Percentiles rank a stretch among this genome's conserved stretches.
phyloP scores from a whole-genome alignment of 2,113 vertebrate species.

The Vicugna pacos region DNA sequence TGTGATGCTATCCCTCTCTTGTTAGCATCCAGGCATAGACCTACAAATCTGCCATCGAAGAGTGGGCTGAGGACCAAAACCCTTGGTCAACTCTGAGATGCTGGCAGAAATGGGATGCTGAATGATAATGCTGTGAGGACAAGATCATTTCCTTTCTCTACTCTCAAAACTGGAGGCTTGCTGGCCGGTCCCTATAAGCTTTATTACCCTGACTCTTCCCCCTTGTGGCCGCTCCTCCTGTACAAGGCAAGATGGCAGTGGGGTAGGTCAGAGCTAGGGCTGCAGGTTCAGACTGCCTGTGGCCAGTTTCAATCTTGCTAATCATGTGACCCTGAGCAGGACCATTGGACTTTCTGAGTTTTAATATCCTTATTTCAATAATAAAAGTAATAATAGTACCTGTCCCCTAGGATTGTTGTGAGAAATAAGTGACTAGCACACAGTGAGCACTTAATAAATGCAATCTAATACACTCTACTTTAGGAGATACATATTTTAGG shows the following conservation, averaged over 20 bases:
- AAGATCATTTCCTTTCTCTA: neutral
- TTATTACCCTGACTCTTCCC: neutral
- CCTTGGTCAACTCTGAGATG: neutral
- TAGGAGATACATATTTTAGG: neutral
- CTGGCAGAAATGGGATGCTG: neutral
- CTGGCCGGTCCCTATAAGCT: neutral
- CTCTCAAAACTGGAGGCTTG: neutral
- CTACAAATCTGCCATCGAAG: neutral
- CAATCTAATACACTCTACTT: neutral
- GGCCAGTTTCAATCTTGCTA: neutral
- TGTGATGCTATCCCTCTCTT: neutral
- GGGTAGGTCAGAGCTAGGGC: neutral
- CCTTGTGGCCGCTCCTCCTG: neutral
- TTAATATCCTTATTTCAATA: neutral
- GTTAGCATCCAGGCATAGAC: neutral
- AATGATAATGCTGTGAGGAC: neutral
- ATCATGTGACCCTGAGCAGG: neutral
- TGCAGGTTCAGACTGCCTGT: neutral
- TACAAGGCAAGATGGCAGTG: fast-evolving
- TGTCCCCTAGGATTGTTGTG: neutral
- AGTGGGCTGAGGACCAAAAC: neutral
- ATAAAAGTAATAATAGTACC: neutral
- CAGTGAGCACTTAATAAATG: neutral
- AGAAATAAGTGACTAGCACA: constrained; percentile 3
- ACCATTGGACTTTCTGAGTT: neutral